phyloP scores from a whole-genome alignment of 2,113 vertebrate genomes.

The Saccopteryx leptura region DNA sequence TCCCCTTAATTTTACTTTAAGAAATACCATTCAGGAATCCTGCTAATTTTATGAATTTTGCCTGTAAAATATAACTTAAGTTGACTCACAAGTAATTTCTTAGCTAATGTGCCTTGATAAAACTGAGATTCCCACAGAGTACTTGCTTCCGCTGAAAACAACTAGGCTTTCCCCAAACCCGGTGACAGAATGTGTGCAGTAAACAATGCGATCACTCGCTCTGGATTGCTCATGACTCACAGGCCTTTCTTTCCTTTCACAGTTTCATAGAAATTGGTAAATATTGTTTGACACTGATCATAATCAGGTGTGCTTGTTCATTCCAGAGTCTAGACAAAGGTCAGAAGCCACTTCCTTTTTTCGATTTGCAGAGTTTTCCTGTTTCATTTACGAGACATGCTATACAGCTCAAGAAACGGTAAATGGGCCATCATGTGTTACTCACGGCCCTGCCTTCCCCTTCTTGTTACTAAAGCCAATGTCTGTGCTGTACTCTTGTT shows the following conservation, averaged over 20 bases:
- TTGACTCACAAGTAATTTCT: neutral
- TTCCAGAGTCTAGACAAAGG: conserved; percentile 49
- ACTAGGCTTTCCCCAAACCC: neutral
- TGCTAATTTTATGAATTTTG: neutral
- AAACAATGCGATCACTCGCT: conserved; percentile 1
- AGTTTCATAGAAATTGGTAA: conserved; percentile 57
- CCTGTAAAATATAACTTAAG: neutral
- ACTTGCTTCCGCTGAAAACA: neutral
- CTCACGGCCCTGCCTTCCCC: neutral
- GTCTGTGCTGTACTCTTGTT: neutral
- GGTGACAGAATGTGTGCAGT: neutral
- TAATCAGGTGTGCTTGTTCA: conserved; percentile 42
- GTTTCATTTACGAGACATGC: conserved; percentile 18
- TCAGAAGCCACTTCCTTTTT: conserved; percentile 58
- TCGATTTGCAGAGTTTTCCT: neutral
- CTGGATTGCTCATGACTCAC: neutral
- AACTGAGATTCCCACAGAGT: neutral
- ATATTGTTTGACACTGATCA: conserved; percentile 40
- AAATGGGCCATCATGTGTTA: neutral
- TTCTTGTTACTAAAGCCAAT: neutral
- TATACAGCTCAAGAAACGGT: neutral
- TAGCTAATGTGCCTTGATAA: neutral
- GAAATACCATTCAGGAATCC: neutral
- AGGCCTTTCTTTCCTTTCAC: conserved; percentile 19
- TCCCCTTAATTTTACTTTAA: conserved; percentile 14